Base-by-base conservation (phyloP, 30 jellyfish, hydroid and myxozoan genomes). In the Phacellophora camtschatica region DNA sequence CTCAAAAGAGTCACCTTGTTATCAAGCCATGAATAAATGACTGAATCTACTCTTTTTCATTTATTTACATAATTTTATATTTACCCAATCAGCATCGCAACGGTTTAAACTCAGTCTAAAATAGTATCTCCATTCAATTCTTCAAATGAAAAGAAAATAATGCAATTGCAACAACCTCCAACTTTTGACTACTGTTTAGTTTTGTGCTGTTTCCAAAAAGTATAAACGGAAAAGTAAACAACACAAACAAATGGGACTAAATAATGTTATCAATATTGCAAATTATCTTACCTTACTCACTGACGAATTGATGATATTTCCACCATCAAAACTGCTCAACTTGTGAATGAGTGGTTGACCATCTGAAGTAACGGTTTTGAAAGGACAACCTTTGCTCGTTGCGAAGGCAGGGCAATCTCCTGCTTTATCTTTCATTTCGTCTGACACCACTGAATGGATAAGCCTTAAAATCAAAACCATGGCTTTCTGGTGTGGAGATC, bases 361-460 rank as follows among this genome's bases (percentile, higher is more conserved):
- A 58, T 76, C 91, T 59, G 92, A 56, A 71, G 88, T 65, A 8
- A 87, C 57, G 20, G 92, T 75, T 54, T 87, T 77, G 70, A 87
- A 87, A 2, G 87, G 84, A 34, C 96, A 66, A 69, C 96, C 92
- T 41, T 51, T 24, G 45, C 77, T 66, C 55, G 88, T 20, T 19
- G 74, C 39, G 61, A 87, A 87, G 29, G 77, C 88, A 5, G 96
- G 96, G 51, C 96, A 87, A 24, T 87, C 96, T 16, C 96, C 96
- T 36, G 77, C 49, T 35, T 39, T 59, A 13, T 81, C 92, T 27
- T 75, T 71, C 75, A 87, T 22, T 28, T 87, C 79, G 25, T 58
- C 51, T 30, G 96, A 87, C 6, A 87, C 81, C 6, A 87, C 81
- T 16, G 89, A 57, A 79, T 87, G 96, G 49, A 87, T 77, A 4